Percentiles rank a stretch among this genome's conserved stretches.
Conservation (phyloP, 2,888 invertebrate species). For the Fabriciana adippe region DNA sequence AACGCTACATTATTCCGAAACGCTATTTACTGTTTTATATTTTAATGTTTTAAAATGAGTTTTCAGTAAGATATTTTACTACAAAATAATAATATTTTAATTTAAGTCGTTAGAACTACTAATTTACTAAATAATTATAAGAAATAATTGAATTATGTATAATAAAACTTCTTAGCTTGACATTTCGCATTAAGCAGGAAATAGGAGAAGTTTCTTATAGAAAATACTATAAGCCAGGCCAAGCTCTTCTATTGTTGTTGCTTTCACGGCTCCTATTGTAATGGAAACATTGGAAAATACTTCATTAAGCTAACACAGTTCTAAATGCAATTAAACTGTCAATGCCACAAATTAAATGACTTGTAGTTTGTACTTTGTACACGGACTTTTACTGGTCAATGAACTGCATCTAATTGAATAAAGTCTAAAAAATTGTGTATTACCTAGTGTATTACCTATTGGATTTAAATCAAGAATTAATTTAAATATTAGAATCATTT, state of each 20-base stretch:
- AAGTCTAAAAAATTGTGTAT: no score
- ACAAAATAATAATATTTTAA: not conserved
- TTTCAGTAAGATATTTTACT: not conserved
- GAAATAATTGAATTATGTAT: no score
- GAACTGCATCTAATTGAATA: conserved; percentile 17
- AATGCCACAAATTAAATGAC: conserved; percentile 13
- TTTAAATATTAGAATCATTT: no score
- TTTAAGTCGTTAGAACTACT: not conserved
- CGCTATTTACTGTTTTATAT: not conserved
- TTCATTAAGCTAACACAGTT: conserved; percentile 59
- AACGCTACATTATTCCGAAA: no score
- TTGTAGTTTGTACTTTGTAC: not conserved
- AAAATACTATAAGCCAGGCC: conserved; percentile 20
- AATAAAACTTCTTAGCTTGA: no score
- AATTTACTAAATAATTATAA: no score
- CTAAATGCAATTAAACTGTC: conserved; percentile 51
- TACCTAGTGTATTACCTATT: no score
- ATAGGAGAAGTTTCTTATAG: conserved; percentile 1
- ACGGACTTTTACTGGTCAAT: conserved; percentile 24
- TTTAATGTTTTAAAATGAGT: not conserved
- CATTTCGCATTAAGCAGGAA: not conserved
- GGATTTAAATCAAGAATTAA: no score
- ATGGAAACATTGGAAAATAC: conserved; percentile 70
- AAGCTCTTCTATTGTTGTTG: conserved; percentile 44
- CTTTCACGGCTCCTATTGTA: conserved; percentile 67